Evolutionary conservation across 2,113 vertebrate genomes (phyloP).

Genomic region (Lanius collurio): DNA sequence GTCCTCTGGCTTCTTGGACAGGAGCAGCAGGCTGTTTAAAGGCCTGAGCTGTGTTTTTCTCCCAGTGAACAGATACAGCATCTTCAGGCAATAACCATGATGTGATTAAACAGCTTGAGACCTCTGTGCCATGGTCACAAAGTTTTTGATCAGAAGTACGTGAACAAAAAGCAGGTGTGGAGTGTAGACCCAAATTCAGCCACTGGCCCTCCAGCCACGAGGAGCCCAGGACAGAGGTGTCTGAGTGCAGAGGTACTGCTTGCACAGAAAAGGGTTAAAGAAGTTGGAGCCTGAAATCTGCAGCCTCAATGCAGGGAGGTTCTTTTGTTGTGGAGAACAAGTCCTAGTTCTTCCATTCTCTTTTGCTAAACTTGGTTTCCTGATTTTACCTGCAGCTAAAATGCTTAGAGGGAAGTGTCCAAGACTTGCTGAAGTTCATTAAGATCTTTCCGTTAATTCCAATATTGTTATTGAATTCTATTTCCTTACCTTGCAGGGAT

Average conservation of each 20-base stretch:
- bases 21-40: not conserved
- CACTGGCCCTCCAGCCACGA: slow-evolving; percentile 66
- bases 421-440: not conserved
- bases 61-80: slow-evolving; percentile 77
- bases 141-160: slow-evolving; percentile 65
- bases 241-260: slow-evolving; percentile 78
- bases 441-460: not conserved
- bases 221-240: slow-evolving; percentile 74
- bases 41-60: not conserved
- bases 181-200: slow-evolving; percentile 68
- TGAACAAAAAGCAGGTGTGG: slow-evolving; percentile 15
- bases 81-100: slow-evolving; percentile 82
- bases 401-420: not conserved
- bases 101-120: slow-evolving; percentile 84
- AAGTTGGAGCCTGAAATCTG: not conserved
- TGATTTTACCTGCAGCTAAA: not conserved
- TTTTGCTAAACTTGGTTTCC: not conserved
- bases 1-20: not conserved
- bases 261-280: not conserved
- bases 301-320: not conserved
- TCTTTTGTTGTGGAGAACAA: not conserved
- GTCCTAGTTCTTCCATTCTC: not conserved
- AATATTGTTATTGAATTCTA: not conserved
- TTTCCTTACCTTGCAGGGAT: not conserved
- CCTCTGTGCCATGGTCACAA: slow-evolving; percentile 81